Base-by-base conservation (phyloP, 1,140 invertebrate genomes). In the Panonychus citri region DNA sequence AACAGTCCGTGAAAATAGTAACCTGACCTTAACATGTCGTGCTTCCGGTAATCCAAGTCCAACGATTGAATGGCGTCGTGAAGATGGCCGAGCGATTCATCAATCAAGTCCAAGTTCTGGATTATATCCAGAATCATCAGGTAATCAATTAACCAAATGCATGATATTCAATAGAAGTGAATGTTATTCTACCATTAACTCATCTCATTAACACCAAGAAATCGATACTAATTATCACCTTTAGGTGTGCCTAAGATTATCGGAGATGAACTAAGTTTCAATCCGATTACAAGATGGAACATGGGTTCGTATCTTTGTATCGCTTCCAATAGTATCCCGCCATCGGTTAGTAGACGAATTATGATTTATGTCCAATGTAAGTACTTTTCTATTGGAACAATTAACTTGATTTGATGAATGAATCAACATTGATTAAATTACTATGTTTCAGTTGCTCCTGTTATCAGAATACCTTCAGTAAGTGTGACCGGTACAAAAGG, bases 361-460 rank as follows among this genome's bases (percentile, higher is more conserved):
- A 85, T 86, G 78, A 81, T 91, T 65, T 85, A 83, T 71, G 85
- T 91, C 46, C 83, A 90, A 69, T 91, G 86, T 90, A 73, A 87
- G 85, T 85, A 21, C 8, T 13, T 51, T 17, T n/a, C 46, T 49
- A n/a, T n/a, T n/a, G n/a, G n/a, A n/a, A n/a, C n/a, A 27, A 51
- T 27, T 51, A 27, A 27, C 27, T 51, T n/a, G n/a, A n/a, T n/a
- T n/a, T n/a, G n/a, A n/a, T n/a, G n/a, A n/a, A n/a, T n/a, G n/a
- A n/a, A n/a, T n/a, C n/a, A n/a, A n/a, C n/a, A n/a, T n/a, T n/a
- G 12, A 34, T 34, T 34, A 34, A 12, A 7, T 34, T 34, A 5
- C 12, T 34, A 34, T 34, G 12, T 34, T 34, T 34, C 73, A 90
- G 85, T 89, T 73, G 82, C 85, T 7, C 85, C 85, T 10, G 83